Evolutionary conservation across 2,888 invertebrate genomes (phyloP).

Genomic region (Bimastos eiseni): DNA sequence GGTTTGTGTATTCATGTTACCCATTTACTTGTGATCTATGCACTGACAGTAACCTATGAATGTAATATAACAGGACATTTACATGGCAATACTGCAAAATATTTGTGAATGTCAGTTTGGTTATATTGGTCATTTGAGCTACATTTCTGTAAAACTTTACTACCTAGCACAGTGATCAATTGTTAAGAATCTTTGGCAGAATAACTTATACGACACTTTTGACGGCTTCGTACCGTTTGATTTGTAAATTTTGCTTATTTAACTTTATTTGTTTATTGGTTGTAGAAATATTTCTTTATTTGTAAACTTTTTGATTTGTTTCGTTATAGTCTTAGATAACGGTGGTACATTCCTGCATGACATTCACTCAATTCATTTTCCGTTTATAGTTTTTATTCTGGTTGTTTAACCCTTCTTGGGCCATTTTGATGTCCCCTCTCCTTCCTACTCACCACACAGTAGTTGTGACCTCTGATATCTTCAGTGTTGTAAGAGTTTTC

Average conservation of each 20-base stretch:
- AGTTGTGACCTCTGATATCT: not conserved
- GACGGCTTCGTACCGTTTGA: not conserved
- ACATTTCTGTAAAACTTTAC: not conserved
- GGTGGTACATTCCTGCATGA: not conserved
- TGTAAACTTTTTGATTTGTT: not conserved
- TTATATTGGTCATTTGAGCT: not conserved
- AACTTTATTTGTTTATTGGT: not conserved
- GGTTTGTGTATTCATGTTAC: too few species aligned
- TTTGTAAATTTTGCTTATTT: not conserved
- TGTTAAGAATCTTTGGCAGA: not conserved
- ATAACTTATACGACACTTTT: not conserved
- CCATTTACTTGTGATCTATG: too few species aligned
- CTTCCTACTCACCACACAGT: not conserved
- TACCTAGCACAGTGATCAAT: not conserved
- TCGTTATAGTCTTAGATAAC: not conserved
- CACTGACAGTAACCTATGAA: not conserved
- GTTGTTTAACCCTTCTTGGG: not conserved
- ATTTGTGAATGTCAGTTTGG: not conserved
- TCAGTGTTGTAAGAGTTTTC: not conserved
- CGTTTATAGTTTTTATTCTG: not conserved
- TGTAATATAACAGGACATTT: not conserved
- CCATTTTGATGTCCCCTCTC: not conserved
- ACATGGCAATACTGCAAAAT: not conserved
- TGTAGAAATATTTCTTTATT: not conserved
- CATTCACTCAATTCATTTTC: not conserved